Percentiles rank a stretch among this genome's conserved stretches.
Conservation (phyloP, 2,113 vertebrate genomes). For the Ginglymostoma cirratum region DNA sequence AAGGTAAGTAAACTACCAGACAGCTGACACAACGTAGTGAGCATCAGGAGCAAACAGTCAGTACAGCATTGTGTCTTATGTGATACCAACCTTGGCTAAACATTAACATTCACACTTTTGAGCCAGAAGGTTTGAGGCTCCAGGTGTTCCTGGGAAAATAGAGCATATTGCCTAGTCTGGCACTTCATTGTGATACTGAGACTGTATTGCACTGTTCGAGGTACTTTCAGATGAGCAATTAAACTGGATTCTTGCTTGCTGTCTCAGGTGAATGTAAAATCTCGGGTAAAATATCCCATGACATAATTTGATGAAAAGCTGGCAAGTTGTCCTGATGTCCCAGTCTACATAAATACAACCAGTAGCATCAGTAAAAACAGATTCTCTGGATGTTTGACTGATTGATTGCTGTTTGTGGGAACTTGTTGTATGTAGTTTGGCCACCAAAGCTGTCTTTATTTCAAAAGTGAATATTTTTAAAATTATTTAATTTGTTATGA, state of each 20-base stretch:
- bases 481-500: not conserved
- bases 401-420: not conserved
- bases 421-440: not conserved
- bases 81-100: not conserved
- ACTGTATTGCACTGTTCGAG: not conserved
- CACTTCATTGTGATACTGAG: not conserved
- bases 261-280: not conserved
- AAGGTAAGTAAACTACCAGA: slow-evolving; percentile 59
- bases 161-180: not conserved
- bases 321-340: not conserved
- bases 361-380: not conserved
- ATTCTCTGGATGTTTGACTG: too few species aligned
- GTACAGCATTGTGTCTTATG: not conserved
- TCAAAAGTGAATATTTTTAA: not conserved
- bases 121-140: not conserved
- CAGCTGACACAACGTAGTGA: not conserved
- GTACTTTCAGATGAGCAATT: not conserved
- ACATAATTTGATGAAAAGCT: not conserved
- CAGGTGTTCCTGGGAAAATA: not conserved
- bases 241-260: not conserved
- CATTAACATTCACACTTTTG: not conserved
- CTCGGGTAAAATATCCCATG: not conserved
- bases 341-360: not conserved
- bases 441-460: not conserved
- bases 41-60: not conserved